Evolutionary conservation across 1,140 invertebrate species (phyloP), one percentile per base, ranked within the genome.

Genomic region (Batillaria attramentaria): DNA sequence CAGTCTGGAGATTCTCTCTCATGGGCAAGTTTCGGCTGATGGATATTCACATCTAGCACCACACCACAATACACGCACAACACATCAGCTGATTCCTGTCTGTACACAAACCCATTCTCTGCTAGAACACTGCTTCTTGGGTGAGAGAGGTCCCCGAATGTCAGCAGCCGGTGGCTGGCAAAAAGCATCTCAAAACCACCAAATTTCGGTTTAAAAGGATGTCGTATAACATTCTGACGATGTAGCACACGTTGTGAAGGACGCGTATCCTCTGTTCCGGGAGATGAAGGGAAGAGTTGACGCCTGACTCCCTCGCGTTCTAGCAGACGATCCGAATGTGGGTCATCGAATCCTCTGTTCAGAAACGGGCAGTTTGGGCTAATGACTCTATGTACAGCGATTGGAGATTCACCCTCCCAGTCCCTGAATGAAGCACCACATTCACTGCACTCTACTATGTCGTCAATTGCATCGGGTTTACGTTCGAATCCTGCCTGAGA

Each of bases 381-480:
- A 8, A 62, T 62, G n/a, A 62, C 57, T 8, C 57, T 10, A 62
- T 62, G 57, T 28, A 62, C 57, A 16, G 1, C 57, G 8, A 62
- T 62, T 31, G 57, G 57, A 62, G 57, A 62, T 31, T 62, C 57
- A 62, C 57, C 57, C 33, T 62, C 57, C 57, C 57, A 62, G 57
- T 62, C 33, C 33, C 24, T 62, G 57, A 2, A 62, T 0, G 57
- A 62, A 8, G 57, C 57, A 62, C 57, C 10, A 10, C 57, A 62
- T 8, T 62, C 57, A 6, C 10, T 8, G 24, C 57, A 62, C 24
- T 28, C 57, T 28, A 62, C 57, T 31, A 28, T 31, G 57, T 62
- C 57, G 24, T 62, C 57, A 28, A 8, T 62, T 62, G 24, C 10
- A 16, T 31, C 57, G 8, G 10, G 46, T 50, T 50, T 13, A 24